Evolutionary conservation across 2,113 vertebrate genomes (phyloP).

Genomic region (Cinclus cinclus): DNA sequence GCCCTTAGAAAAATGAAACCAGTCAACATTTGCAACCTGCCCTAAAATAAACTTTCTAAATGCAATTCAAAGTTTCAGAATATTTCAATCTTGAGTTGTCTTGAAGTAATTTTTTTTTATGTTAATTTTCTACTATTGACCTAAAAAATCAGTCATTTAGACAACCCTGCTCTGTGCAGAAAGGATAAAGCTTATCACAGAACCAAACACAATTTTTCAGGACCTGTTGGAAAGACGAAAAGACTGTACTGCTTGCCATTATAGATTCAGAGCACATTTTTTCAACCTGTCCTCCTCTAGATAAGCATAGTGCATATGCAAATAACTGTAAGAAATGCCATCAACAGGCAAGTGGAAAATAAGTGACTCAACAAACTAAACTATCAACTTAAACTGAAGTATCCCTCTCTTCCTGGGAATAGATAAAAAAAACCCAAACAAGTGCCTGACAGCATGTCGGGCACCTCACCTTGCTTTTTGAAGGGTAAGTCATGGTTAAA

Average conservation of each 20-base stretch:
- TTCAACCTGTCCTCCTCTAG: background rate
- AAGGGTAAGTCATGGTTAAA: background rate
- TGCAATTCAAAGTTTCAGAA: background rate
- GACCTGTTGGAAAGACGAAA: background rate
- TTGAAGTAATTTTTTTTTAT: background rate
- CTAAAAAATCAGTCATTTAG: constrained; percentile 38
- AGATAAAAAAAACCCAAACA: background rate
- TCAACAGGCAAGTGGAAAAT: background rate
- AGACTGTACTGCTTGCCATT: background rate
- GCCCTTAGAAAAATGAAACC: background rate
- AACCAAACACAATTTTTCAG: background rate
- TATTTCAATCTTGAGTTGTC: background rate
- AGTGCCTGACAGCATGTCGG: background rate
- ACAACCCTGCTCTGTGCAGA: background rate
- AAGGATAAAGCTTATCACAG: constrained; percentile 58
- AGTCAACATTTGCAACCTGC: background rate
- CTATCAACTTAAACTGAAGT: background rate
- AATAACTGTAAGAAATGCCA: background rate
- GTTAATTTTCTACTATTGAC: constrained; percentile 8
- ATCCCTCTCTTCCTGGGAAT: background rate
- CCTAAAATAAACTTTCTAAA: background rate
- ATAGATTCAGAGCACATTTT: background rate
- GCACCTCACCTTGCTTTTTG: background rate
- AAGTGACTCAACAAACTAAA: background rate
- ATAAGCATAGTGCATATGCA: background rate